Conservation (phyloP, 2,797 vertebrate genomes). For the Sebastes dallii region DNA sequence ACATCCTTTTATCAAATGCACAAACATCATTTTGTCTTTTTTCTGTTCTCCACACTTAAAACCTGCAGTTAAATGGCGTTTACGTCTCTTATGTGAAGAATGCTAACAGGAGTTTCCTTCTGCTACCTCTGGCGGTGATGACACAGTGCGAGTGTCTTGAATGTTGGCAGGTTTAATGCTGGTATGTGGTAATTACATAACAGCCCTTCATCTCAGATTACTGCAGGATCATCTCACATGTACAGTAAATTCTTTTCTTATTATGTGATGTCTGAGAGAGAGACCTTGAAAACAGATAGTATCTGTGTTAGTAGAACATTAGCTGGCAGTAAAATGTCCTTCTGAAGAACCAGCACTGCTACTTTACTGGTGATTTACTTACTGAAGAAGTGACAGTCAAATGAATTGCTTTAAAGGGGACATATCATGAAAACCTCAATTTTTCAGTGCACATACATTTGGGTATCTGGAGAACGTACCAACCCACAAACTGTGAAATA, state of each 20-base stretch:
- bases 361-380: neutral
- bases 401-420: rapidly evolving
- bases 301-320: neutral
- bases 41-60: neutral
- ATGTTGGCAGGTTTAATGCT: neutral
- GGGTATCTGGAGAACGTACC: no score
- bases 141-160: neutral
- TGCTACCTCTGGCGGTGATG: constrained; percentile 16
- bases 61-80: neutral
- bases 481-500: no score
- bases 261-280: constrained; percentile 25
- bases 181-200: neutral
- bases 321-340: neutral
- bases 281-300: neutral
- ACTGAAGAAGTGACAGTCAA: neutral
- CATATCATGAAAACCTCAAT: neutral
- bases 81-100: neutral
- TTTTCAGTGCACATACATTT: neutral
- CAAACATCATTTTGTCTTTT: neutral
- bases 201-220: constrained; percentile 6
- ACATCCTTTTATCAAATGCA: neutral
- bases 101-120: neutral
- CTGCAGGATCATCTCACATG: constrained; percentile 22
- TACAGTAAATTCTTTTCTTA: constrained; percentile 11
- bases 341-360: neutral